These are phyloP conservation scores for Epinotia ramella DNA, from an alignment of 2,888 invertebrate genomes.

Conservation along the genomic window DNA sequence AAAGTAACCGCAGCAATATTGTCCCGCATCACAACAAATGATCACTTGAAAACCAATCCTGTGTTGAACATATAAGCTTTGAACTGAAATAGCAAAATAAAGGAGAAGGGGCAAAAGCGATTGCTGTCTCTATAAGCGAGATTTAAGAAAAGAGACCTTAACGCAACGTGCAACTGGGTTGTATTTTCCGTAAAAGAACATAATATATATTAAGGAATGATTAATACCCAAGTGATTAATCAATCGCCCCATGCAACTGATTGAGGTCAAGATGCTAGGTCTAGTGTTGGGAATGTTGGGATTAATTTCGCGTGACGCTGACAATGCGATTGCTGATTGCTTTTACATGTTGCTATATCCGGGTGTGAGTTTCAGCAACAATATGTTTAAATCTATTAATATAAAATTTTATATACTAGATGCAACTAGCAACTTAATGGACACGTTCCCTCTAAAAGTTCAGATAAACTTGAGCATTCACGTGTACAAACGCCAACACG, in stretches of 20 bases:
- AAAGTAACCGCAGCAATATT: constrained; percentile 4
- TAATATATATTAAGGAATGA: constrained; percentile 25
- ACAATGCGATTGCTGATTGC: not conserved
- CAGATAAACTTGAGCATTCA: too few relatives aligned
- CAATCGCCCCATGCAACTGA: constrained; percentile 43
- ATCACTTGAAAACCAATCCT: not conserved
- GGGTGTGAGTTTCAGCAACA: not conserved
- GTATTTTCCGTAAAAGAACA: not conserved
- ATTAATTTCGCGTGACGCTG: constrained; percentile 42
- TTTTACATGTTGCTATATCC: not conserved
- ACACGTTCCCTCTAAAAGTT: too few relatives aligned
- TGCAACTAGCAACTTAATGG: too few relatives aligned
- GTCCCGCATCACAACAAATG: not conserved
- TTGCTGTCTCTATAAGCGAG: not conserved
- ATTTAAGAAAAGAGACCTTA: not conserved
- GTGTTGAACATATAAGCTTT: not conserved
- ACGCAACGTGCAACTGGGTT: not conserved
- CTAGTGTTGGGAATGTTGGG: constrained; percentile 32
- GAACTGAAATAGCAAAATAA: not conserved
- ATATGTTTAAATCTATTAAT: too few relatives aligned
- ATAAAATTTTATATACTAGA: too few relatives aligned
- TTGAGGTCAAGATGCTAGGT: constrained; percentile 41
- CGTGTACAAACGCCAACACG: too few relatives aligned
- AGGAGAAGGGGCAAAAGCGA: not conserved
- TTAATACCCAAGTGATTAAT: constrained; percentile 41